These are phyloP conservation scores for Spea multiplicata DNA, from an alignment of 2,113 vertebrate species.

Conservation along the genomic window DNA sequence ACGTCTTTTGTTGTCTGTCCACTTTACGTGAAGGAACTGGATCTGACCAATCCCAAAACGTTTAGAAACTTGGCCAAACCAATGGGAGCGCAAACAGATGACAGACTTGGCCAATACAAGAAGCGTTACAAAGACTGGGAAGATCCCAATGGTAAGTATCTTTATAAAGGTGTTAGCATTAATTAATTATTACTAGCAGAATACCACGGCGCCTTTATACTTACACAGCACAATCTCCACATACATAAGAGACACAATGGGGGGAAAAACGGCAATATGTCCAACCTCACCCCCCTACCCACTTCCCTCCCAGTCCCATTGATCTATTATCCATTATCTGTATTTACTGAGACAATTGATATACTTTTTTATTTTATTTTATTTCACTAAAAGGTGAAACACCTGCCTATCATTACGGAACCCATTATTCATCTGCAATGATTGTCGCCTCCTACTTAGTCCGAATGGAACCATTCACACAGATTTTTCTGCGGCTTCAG, in stretches of 20 bases:
- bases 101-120: slow-evolving; percentile 92
- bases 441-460: slow-evolving; percentile 96
- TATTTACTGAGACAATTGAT: too few species aligned
- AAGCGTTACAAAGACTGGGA: slow-evolving; percentile 98
- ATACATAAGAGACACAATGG: too few species aligned
- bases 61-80: slow-evolving; percentile 95
- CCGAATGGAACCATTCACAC: slow-evolving; percentile 97
- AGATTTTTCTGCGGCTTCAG: slow-evolving; percentile 95
- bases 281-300: too few species aligned
- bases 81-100: slow-evolving; percentile 96
- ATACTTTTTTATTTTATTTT: slow-evolving; percentile 6
- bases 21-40: slow-evolving; percentile 78
- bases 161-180: neutral
- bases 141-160: slow-evolving; percentile 84
- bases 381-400: slow-evolving; percentile 80
- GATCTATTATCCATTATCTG: too few species aligned
- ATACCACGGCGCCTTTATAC: too few species aligned
- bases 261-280: too few species aligned
- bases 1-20: neutral
- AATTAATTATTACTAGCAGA: too few species aligned
- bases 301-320: too few species aligned
- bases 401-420: slow-evolving; percentile 96
- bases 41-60: slow-evolving; percentile 90
- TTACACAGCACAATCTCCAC: too few species aligned
- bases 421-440: slow-evolving; percentile 98